Percentiles rank a stretch among this genome's conserved stretches.
Conservation (phyloP, 2,797 vertebrate species). For the Sphenodon punctatus region DNA sequence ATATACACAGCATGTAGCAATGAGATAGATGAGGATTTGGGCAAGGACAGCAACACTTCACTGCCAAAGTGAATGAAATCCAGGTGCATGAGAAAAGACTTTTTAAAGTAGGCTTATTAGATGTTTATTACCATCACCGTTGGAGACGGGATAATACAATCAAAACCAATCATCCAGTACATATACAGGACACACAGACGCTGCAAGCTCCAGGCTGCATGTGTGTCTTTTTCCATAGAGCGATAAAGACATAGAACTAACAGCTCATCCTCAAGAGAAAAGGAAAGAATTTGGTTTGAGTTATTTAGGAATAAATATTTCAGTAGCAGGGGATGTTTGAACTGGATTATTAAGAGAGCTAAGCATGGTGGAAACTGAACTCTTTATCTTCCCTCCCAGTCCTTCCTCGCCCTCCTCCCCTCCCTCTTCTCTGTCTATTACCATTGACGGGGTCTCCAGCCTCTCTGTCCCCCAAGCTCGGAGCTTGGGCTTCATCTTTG, state of each 20-base stretch:
- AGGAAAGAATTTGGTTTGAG: not conserved
- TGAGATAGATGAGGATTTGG: rapidly evolving
- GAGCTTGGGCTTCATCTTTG: no score
- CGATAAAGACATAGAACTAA: slow-evolving; percentile 6
- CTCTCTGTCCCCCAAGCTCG: no score
- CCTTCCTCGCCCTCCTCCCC: no score
- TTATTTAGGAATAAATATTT: not conserved
- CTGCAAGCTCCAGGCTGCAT: not conserved
- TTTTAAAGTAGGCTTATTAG: not conserved
- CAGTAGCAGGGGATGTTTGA: no score
- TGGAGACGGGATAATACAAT: slow-evolving; percentile 30
- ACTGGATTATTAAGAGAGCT: no score
- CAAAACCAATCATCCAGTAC: slow-evolving; percentile 15
- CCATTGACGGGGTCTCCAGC: no score
- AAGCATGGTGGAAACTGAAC: no score
- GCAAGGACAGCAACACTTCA: rapidly evolving
- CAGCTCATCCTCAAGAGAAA: not conserved
- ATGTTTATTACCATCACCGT: not conserved
- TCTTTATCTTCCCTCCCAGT: no score
- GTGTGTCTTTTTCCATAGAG: slow-evolving; percentile 41
- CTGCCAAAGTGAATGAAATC: rapidly evolving
- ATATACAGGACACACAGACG: not conserved
- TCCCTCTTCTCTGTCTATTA: no score
- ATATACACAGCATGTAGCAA: not conserved
- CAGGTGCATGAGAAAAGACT: rapidly evolving